Percentiles rank a stretch among this genome's conserved stretches.
phyloP scores from a whole-genome alignment of 2,797 vertebrate genomes.

The Malacoctenus gilli region DNA sequence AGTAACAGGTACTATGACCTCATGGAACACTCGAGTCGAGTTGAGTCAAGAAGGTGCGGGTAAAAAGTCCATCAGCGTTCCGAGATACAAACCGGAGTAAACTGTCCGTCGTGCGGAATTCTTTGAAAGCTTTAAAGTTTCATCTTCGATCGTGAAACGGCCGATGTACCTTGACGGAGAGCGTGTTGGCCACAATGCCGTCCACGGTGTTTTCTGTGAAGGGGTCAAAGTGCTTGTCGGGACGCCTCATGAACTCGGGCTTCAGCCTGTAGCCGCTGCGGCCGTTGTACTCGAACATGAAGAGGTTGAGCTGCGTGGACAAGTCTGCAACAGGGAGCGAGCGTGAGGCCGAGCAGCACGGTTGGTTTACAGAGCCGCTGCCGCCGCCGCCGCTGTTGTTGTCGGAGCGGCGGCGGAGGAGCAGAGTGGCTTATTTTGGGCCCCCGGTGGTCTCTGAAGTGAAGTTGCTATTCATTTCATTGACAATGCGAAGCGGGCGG shows the following conservation, averaged over 20 bases:
- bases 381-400: no score
- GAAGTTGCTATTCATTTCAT: not conserved
- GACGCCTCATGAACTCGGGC: slow-evolving; percentile 97
- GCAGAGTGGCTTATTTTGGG: not conserved
- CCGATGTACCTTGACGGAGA: slow-evolving; percentile 98
- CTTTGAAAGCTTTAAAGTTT: no score
- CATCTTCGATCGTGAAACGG: no score
- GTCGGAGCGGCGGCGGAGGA: no score
- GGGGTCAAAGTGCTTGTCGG: slow-evolving; percentile 97
- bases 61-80: no score
- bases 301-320: slow-evolving; percentile 97
- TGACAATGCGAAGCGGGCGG: not conserved
- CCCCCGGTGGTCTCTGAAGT: not conserved
- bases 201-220: slow-evolving; percentile 96
- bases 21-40: no score
- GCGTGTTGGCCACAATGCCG: slow-evolving; percentile 95
- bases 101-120: no score
- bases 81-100: no score
- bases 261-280: slow-evolving; percentile 95
- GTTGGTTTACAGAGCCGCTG: no score
- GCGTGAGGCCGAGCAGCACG: no score
- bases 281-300: slow-evolving; percentile 97
- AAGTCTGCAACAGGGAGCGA: slow-evolving; percentile 82
- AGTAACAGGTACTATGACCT: no score
- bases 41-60: no score